Evolutionary conservation across 2,797 vertebrate species (phyloP).

Genomic region (Propithecus deckenii): DNA sequence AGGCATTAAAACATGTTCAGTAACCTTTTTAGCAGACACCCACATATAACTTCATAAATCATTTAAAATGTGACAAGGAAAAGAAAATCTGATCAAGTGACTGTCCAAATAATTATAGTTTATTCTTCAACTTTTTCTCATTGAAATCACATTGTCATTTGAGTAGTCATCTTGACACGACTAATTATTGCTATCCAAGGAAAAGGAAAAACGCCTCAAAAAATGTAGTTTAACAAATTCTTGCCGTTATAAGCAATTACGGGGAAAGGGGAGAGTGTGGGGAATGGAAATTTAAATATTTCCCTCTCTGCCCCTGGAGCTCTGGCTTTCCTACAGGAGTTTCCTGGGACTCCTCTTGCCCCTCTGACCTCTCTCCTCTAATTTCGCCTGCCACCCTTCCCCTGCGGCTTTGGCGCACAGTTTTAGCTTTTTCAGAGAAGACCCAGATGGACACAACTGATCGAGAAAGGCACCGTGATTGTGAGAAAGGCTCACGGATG

Average conservation of each 20-base stretch:
- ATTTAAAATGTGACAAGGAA: constrained; percentile 64
- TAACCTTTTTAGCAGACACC: constrained; percentile 64
- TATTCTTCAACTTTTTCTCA: constrained; percentile 63
- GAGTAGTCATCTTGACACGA: constrained; percentile 60
- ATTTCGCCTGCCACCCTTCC: not conserved
- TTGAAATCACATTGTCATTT: constrained; percentile 63
- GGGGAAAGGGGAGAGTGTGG: not conserved
- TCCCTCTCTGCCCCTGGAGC: accelerated
- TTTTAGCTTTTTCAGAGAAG: not conserved
- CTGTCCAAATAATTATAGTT: constrained; percentile 74
- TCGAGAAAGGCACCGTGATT: not conserved
- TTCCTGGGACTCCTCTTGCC: accelerated
- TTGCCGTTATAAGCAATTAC: not conserved
- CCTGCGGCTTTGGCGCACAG: not conserved
- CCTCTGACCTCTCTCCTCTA: not conserved
- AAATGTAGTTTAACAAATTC: constrained; percentile 35
- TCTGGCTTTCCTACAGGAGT: not conserved
- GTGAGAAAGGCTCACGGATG: accelerated
- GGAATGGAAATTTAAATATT: not conserved
- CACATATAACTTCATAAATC: constrained; percentile 68
- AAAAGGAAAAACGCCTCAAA: not conserved
- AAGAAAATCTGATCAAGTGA: constrained; percentile 64
- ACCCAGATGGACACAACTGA: accelerated
- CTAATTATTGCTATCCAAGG: constrained; percentile 65
- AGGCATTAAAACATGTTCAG: constrained; percentile 32